Evolutionary conservation across 2,888 invertebrate species (phyloP), one percentile per base, ranked within the genome.

Genomic region (Drosophila koepferae): DNA sequence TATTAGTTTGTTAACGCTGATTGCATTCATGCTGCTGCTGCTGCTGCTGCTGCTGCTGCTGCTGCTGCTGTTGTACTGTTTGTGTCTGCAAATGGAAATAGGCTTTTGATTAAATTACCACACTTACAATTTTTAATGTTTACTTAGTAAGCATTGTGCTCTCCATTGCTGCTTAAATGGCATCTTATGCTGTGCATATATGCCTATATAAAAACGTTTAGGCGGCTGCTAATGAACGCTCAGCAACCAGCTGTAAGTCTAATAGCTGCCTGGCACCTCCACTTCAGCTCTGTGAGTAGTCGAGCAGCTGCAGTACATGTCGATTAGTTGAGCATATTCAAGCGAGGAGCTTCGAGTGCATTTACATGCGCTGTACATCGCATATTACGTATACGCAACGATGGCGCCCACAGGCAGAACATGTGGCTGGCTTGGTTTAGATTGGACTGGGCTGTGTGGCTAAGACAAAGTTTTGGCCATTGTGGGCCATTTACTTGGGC

Each of bases 341-440:
- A 56, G 16, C 28, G 31, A 34, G 41, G 28, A 20, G 34, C 55
- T 28, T 18, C 23, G 16, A 58, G 38, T 9, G 18, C 58, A 41
- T 55, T 54, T 69, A 48, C 64, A 73, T 51, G 62, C 49, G 49
- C 12, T 38, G 1, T 40, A n/a, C 34, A 46, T 38, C 31, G 44
- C 63, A 76, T 66, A 74, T 79, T 82, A 73, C 85, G 82, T 76
- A 83, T 83, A 84, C 85, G 87, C 83, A 79, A 63, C 63, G 34
- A 4, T 71, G 56, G 58, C 71, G 56, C 56, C 66, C 64, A 49
- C 65, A 67, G 78, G 74, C 72, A 56, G 67, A 70, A 81, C 72
- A 78, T 65, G 70, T 60, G 54, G 68, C 60, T 58, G 48, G 38
- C 9, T 40, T 16, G 38, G 40, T 40, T 23, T n/a, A 38, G 41